phyloP scores from a whole-genome alignment of 2,888 invertebrate genomes.

The Dichetophora obliterata region DNA sequence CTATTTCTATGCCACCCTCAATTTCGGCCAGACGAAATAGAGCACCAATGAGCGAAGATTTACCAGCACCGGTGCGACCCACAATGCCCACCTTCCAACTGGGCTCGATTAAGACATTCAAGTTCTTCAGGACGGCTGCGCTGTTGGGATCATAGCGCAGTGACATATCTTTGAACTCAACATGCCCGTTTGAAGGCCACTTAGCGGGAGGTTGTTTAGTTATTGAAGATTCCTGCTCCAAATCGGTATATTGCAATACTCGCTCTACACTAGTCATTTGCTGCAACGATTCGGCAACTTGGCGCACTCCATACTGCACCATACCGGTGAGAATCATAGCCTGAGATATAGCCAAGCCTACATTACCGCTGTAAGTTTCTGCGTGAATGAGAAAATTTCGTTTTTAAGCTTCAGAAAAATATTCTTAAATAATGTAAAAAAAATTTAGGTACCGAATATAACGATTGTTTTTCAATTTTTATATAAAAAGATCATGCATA shows the following conservation, averaged over 20 bases:
- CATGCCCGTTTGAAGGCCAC: slow-evolving; percentile 80
- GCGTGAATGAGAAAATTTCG: background rate
- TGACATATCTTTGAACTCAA: slow-evolving; percentile 72
- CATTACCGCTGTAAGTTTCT: slow-evolving; percentile 77
- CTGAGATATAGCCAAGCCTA: slow-evolving; percentile 78
- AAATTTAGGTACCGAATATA: too few relatives aligned
- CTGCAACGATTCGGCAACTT: slow-evolving; percentile 78
- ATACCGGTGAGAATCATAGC: slow-evolving; percentile 79
- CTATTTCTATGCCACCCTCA: slow-evolving; percentile 80
- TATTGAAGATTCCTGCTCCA: slow-evolving; percentile 73
- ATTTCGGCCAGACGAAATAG: slow-evolving; percentile 82
- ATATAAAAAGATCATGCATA: too few relatives aligned
- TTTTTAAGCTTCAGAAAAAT: background rate
- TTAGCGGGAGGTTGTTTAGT: slow-evolving; percentile 72
- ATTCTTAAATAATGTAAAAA: too few relatives aligned
- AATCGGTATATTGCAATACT: slow-evolving; percentile 78
- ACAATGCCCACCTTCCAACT: slow-evolving; percentile 83
- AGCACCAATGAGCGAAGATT: slow-evolving; percentile 83
- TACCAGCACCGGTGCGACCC: slow-evolving; percentile 88
- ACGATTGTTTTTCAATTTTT: too few relatives aligned
- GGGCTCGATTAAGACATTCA: slow-evolving; percentile 78
- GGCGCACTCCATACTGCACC: slow-evolving; percentile 80
- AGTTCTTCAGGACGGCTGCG: slow-evolving; percentile 79
- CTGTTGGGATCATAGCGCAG: slow-evolving; percentile 74
- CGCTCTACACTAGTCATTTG: slow-evolving; percentile 83